Conservation (phyloP, 1,140 invertebrate species). For the Ostrea denselamellosa region DNA sequence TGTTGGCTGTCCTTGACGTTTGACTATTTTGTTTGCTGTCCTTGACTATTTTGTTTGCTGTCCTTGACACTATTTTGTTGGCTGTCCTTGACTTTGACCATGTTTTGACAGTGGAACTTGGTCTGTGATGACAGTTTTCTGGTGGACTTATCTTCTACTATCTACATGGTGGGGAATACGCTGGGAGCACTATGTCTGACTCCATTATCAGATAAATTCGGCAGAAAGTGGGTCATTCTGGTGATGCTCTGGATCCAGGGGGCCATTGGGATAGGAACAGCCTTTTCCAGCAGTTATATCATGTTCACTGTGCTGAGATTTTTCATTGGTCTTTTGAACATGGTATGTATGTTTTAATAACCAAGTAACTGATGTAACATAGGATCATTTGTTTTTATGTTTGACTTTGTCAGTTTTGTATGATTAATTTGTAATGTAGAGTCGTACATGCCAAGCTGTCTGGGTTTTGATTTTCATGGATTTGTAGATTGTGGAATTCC, state of each 20-base stretch:
- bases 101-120: slow-evolving; percentile 74
- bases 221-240: slow-evolving; percentile 71
- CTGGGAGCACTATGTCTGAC: slow-evolving; percentile 89
- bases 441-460: no score
- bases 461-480: no score
- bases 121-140: slow-evolving; percentile 73
- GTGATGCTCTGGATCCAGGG: slow-evolving; percentile 75
- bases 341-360: slow-evolving; percentile 62
- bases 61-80: background rate
- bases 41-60: no score
- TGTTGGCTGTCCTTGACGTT: no score
- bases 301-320: slow-evolving; percentile 74
- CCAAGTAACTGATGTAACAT: no score
- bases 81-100: no score
- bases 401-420: no score
- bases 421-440: no score
- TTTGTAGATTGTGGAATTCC: no score
- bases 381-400: no score
- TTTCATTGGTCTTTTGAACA: slow-evolving; percentile 74
- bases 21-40: no score
- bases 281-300: slow-evolving; percentile 68
- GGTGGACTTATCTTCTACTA: slow-evolving; percentile 78
- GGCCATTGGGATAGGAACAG: slow-evolving; percentile 65
- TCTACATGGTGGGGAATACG: slow-evolving; percentile 91
- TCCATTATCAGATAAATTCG: slow-evolving; percentile 88